Conservation (phyloP, 2,113 vertebrate genomes). For the Chloropsis cyanopogon region DNA sequence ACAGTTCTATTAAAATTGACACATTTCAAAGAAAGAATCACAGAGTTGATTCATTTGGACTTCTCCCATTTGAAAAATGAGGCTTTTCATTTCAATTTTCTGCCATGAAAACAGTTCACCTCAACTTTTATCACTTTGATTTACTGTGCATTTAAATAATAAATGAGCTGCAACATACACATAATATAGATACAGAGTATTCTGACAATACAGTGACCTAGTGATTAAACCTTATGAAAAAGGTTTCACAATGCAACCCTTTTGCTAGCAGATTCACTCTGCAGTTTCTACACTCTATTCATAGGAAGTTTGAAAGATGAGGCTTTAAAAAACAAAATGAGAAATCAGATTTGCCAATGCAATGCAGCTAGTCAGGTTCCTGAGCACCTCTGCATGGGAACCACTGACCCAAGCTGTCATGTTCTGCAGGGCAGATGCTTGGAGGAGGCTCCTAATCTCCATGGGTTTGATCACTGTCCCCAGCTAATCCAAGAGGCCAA, state of each 20-base stretch:
- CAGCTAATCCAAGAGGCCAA: background rate
- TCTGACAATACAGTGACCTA: background rate
- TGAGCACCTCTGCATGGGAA: background rate
- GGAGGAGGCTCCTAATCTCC: background rate
- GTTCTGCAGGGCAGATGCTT: background rate
- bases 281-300: background rate
- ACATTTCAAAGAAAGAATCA: conserved; percentile 21
- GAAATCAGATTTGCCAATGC: background rate
- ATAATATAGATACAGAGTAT: background rate
- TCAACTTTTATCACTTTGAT: background rate
- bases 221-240: background rate
- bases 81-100: background rate
- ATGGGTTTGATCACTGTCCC: background rate
- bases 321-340: background rate
- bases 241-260: background rate
- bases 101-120: background rate
- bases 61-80: conserved; percentile 4
- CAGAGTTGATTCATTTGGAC: conserved; percentile 6
- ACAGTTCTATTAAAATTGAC: conserved; percentile 50
- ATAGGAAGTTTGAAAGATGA: background rate
- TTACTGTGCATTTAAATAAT: background rate
- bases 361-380: background rate
- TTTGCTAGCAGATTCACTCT: background rate
- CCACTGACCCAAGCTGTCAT: background rate
- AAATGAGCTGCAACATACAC: background rate